These are phyloP conservation scores for Ceraclea dissimilis DNA, from an alignment of 2,888 invertebrate species.

Conservation along the genomic window DNA sequence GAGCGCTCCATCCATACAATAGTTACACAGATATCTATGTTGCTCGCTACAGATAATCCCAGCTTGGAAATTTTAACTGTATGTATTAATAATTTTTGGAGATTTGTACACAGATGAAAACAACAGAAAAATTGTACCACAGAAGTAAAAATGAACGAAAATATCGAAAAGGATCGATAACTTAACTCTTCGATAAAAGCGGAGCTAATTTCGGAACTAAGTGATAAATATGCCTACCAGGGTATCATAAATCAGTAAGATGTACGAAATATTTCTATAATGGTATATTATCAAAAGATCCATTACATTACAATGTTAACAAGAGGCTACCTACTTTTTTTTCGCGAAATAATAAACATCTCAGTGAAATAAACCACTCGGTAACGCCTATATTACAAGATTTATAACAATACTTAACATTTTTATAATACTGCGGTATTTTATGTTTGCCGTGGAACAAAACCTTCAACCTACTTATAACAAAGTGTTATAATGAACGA, in stretches of 20 bases:
- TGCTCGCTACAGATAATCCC: too few relatives aligned
- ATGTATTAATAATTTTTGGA: too few relatives aligned
- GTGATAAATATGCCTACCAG: neutral
- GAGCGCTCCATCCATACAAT: too few relatives aligned
- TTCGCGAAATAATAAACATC: neutral
- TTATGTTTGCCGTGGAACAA: neutral
- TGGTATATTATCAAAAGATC: neutral
- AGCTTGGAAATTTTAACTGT: too few relatives aligned
- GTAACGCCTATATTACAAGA: neutral
- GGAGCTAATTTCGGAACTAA: neutral
- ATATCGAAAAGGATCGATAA: too few relatives aligned
- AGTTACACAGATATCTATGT: too few relatives aligned
- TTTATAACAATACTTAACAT: neutral
- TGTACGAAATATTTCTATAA: neutral
- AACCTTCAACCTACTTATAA: too few relatives aligned
- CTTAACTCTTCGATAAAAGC: neutral
- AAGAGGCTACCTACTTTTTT: conserved; percentile 1
- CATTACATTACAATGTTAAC: neutral
- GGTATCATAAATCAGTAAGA: neutral
- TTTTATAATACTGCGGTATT: neutral
- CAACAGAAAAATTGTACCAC: too few relatives aligned
- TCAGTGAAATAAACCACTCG: neutral
- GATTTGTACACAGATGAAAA: too few relatives aligned
- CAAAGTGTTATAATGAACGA: too few relatives aligned
- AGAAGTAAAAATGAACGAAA: too few relatives aligned